Evolutionary conservation across 2,888 invertebrate species (phyloP), one percentile per base, ranked within the genome.

Genomic region (Plemyria rubiginata): DNA sequence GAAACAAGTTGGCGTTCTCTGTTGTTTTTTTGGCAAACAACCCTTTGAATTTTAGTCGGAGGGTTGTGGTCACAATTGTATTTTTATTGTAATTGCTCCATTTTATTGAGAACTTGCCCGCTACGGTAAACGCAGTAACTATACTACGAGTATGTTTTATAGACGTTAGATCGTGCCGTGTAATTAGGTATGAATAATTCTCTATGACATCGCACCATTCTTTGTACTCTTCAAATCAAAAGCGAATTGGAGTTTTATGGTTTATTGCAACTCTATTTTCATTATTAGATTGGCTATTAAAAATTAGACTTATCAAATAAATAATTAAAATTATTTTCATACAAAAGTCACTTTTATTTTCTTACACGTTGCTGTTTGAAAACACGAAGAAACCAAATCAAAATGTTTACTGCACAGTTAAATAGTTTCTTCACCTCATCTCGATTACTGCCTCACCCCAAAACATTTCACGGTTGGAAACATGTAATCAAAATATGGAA

Each of bases 41-140:
- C 89, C 90, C 82, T 84, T 80, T 60, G 70, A 63, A 63, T 74
- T 77, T 75, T 82, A 76, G 76, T 74, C 77, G 48, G 80, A 82
- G 91, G 90, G 92, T 86, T 90, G 90, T 78, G 87, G 88, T 88
- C 85, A 82, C 90, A 91, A 92, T 90, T 91, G 90, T 92, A 91
- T 92, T 92, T 92, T 92, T 92, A 92, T 92, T 90, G 86, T 92
- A 92, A 92, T 90, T 83, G 88, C 86, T 81, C 76, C 79, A 79
- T 84, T 88, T 87, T 85, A 88, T 89, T 81, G 84, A 85, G 84
- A 84, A 75, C 80, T 80, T 76, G 82, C 81, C 77, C 77, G 78
- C 78, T 81, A 82, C 86, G 85, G 90, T 89, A 87, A 90, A 92
- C 81, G 89, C 83, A 82, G 77, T 85, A 81, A 81, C 81, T 67